Conservation (phyloP, 2,888 invertebrate species). For the Dicranocentrus wangi region DNA sequence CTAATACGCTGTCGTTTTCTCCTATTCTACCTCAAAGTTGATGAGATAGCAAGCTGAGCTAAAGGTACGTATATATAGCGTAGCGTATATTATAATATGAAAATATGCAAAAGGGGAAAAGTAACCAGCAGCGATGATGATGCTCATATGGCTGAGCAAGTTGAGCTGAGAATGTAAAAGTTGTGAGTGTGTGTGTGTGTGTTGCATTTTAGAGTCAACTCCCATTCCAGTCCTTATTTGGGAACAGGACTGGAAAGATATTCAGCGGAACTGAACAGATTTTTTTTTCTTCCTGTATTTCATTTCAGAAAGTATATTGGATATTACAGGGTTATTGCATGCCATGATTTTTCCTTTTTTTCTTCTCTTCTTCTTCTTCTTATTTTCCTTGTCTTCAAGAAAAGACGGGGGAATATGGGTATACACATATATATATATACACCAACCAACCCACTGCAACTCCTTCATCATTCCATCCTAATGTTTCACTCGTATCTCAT, state of each 20-base stretch:
- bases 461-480: conserved; percentile 20
- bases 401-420: no score
- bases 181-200: conserved; percentile 2
- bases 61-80: conserved; percentile 5
- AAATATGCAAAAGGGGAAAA: conserved; percentile 18
- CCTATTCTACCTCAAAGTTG: conserved; percentile 23
- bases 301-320: neutral
- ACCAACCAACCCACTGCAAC: no score
- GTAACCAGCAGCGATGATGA: conserved; percentile 47
- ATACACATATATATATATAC: neutral
- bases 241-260: conserved; percentile 44
- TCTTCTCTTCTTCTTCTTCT: conserved; percentile 13
- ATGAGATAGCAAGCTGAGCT: conserved; percentile 28
- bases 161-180: conserved; percentile 18
- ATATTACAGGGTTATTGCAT: conserved; percentile 7
- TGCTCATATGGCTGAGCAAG: conserved; percentile 12
- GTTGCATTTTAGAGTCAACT: conserved; percentile 46
- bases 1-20: conserved; percentile 40
- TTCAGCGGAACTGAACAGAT: conserved; percentile 42
- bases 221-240: conserved; percentile 52
- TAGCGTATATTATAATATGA: neutral
- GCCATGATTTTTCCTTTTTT: conserved; percentile 14
- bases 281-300: conserved; percentile 27
- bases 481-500: conserved; percentile 25
- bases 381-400: conserved; percentile 27